Percentiles rank a stretch among this genome's conserved stretches.
These are phyloP conservation scores for Apeltes quadracus DNA, from an alignment of 2,113 vertebrate genomes.

Conservation along the genomic window DNA sequence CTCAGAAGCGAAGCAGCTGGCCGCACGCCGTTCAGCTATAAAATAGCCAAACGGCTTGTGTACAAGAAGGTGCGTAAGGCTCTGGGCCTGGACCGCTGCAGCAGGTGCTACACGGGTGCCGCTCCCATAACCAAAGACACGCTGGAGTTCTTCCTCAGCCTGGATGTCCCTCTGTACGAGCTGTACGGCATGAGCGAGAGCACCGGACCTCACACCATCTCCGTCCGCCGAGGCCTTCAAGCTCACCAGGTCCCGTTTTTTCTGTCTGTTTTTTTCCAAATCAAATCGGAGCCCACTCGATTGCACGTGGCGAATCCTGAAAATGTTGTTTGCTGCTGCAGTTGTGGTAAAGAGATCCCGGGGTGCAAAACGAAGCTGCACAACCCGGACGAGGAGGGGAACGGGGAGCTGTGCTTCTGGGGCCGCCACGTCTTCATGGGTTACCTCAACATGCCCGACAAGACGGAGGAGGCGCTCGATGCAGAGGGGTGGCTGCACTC, in stretches of 20 bases:
- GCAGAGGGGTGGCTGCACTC: slow-evolving; percentile 91
- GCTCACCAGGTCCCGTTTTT: slow-evolving; percentile 83
- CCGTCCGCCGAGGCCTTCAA: slow-evolving; percentile 67
- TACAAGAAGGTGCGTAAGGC: slow-evolving; percentile 87
- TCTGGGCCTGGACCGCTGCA: slow-evolving; percentile 89
- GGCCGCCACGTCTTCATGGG: slow-evolving; percentile 96
- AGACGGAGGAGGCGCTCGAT: slow-evolving; percentile 85
- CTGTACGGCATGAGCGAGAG: slow-evolving; percentile 94
- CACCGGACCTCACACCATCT: slow-evolving; percentile 87
- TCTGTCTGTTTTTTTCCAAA: not conserved
- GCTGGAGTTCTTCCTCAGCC: slow-evolving; percentile 92
- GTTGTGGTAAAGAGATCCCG: slow-evolving; percentile 86
- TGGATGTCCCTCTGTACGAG: slow-evolving; percentile 88
- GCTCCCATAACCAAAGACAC: slow-evolving; percentile 90
- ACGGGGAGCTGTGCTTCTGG: slow-evolving; percentile 90
- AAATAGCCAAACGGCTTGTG: slow-evolving; percentile 85
- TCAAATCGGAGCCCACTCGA: not conserved
- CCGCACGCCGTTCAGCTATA: slow-evolving; percentile 79
- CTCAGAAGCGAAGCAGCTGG: slow-evolving; percentile 47
- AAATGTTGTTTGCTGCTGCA: slow-evolving; percentile 48
- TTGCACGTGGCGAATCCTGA: not conserved
- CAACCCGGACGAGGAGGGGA: slow-evolving; percentile 78
- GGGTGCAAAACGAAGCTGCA: slow-evolving; percentile 86
- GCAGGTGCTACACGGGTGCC: slow-evolving; percentile 85
- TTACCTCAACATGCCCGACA: slow-evolving; percentile 87